Percentiles rank a stretch among this genome's conserved stretches.
phyloP scores from a whole-genome alignment of 2,797 vertebrate genomes.

The Limosa lapponica region DNA sequence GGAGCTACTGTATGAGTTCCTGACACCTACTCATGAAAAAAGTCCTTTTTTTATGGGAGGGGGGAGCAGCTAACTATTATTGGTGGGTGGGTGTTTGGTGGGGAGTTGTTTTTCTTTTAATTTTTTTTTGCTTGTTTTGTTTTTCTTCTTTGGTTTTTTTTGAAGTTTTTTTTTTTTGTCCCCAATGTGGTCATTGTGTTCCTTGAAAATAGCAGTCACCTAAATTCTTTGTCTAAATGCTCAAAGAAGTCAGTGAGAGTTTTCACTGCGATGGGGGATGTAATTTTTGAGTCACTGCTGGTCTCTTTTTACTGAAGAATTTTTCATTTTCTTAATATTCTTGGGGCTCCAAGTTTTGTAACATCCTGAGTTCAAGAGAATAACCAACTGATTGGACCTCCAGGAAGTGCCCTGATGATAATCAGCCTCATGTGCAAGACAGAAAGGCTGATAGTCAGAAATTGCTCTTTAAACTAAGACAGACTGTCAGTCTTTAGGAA shows the following conservation, averaged over 20 bases:
- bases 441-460: slow-evolving; percentile 79
- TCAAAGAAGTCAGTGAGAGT: not conserved
- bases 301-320: slow-evolving; percentile 3
- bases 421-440: slow-evolving; percentile 78
- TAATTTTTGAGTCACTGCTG: not conserved
- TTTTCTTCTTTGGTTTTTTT: not conserved
- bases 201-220: not conserved
- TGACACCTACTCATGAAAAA: not conserved
- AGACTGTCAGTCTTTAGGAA: slow-evolving; percentile 83
- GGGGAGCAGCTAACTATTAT: not conserved
- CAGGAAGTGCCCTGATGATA: slow-evolving; percentile 78
- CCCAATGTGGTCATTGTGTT: not conserved
- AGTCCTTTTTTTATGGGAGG: not conserved
- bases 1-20: not conserved
- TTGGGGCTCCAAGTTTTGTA: slow-evolving; percentile 6
- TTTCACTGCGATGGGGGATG: not conserved
- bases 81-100: not conserved
- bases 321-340: slow-evolving; percentile 18
- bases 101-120: not conserved
- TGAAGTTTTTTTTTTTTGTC: not conserved
- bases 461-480: slow-evolving; percentile 81
- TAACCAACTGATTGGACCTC: slow-evolving; percentile 74
- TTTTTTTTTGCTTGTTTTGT: not conserved
- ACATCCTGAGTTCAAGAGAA: not conserved
- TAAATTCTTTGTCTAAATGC: not conserved